Conservation (phyloP, 2,797 vertebrate species). For the Phrynocephalus vlangalii region DNA sequence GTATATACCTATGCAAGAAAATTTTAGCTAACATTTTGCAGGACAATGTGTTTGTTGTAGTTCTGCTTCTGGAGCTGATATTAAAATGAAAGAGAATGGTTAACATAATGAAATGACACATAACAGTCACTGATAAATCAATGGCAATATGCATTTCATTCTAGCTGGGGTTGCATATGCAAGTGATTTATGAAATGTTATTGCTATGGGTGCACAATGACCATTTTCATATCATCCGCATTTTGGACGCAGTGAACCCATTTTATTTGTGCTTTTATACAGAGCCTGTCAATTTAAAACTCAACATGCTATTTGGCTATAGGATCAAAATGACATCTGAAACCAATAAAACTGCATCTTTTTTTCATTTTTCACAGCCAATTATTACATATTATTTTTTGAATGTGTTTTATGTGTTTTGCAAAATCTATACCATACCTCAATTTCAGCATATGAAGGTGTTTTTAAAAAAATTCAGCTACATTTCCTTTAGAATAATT, state of each 20-base stretch:
- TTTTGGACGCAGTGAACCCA: background rate
- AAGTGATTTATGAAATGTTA: background rate
- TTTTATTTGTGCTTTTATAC: constrained; percentile 4
- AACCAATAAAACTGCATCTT: constrained; percentile 13
- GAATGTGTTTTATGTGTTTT: background rate
- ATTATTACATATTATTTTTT: constrained; percentile 11
- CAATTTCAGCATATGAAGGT: background rate
- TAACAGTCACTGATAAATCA: background rate
- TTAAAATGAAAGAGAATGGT: background rate
- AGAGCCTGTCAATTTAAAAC: background rate
- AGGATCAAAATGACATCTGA: constrained; percentile 17
- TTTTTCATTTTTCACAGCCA: constrained; percentile 20
- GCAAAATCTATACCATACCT: background rate
- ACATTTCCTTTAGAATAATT: constrained; percentile 10
- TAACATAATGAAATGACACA: background rate
- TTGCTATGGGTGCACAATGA: background rate
- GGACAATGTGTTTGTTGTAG: background rate
- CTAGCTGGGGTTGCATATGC: background rate
- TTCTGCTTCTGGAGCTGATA: background rate
- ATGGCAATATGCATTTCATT: constrained; percentile 2
- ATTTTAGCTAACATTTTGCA: too few relatives aligned
- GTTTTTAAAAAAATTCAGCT: background rate
- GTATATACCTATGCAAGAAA: too few relatives aligned
- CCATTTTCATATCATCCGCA: background rate
- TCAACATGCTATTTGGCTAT: constrained; percentile 9